Evolutionary conservation across 2,888 invertebrate genomes (phyloP).

Genomic region (Clistopyga incitator): DNA sequence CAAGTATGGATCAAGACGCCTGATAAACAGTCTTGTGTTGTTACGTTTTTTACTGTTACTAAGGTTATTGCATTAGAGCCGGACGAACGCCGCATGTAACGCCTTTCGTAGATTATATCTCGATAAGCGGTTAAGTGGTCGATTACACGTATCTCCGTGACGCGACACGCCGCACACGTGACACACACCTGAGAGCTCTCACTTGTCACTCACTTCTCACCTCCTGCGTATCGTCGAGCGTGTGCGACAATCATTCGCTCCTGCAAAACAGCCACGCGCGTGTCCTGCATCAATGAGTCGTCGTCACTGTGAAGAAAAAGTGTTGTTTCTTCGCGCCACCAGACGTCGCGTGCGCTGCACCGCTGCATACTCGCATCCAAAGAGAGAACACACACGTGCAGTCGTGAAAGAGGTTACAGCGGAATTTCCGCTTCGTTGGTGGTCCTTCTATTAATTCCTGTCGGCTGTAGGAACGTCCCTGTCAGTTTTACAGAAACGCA

Average conservation of each 20-base stretch:
- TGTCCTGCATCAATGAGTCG: slow-evolving; percentile 43
- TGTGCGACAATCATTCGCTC: slow-evolving; percentile 33
- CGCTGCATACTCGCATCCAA: slow-evolving; percentile 15
- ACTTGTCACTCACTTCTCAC: neutral
- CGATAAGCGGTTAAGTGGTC: slow-evolving; percentile 23
- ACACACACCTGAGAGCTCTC: neutral
- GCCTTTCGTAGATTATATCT: slow-evolving; percentile 14
- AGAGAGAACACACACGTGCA: neutral
- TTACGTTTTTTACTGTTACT: neutral
- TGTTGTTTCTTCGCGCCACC: neutral
- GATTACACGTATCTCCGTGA: slow-evolving; percentile 9
- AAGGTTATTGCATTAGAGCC: slow-evolving; percentile 8
- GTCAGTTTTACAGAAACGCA: neutral
- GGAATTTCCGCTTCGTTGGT: neutral
- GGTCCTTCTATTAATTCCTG: neutral
- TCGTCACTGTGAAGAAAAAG: neutral
- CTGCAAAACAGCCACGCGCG: slow-evolving; percentile 34
- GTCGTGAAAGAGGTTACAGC: neutral
- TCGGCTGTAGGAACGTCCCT: neutral
- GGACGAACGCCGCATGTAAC: neutral
- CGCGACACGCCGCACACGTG: neutral
- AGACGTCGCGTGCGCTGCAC: neutral
- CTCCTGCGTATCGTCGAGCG: neutral
- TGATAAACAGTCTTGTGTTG: neutral
- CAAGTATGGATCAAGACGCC: neutral